Conservation (phyloP, 2,888 invertebrate species). For the Amphipoea lucens region DNA sequence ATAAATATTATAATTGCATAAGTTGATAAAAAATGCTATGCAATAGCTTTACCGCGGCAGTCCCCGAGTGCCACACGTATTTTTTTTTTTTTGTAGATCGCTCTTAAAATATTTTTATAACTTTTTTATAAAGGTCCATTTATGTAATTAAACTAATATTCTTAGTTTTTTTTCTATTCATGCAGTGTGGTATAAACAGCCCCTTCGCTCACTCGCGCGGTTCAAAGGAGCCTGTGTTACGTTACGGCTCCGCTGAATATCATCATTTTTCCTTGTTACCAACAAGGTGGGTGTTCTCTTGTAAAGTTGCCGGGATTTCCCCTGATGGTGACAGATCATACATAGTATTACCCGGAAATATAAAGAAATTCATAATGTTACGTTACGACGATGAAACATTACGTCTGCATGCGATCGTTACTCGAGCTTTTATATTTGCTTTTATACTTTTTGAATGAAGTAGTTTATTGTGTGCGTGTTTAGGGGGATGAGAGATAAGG, state of each 20-base stretch:
- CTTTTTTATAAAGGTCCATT: too few species aligned
- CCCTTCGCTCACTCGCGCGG: constrained; percentile 62
- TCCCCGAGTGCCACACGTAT: too few species aligned
- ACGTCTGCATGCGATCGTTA: constrained; percentile 55
- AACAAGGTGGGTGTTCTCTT: constrained; percentile 74
- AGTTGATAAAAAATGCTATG: too few species aligned
- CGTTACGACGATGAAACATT: constrained; percentile 51
- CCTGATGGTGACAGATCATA: constrained; percentile 81
- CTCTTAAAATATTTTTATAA: not conserved
- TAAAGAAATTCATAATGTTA: constrained; percentile 62
- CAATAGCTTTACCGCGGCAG: too few species aligned
- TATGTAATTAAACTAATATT: not conserved
- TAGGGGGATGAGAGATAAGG: constrained; percentile 38
- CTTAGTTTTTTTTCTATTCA: not conserved
- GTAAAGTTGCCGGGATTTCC: constrained; percentile 77
- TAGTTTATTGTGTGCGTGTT: constrained; percentile 62
- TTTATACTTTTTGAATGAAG: constrained; percentile 61
- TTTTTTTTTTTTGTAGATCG: too few species aligned
- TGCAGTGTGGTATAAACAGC: constrained; percentile 64
- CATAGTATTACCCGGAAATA: constrained; percentile 69
- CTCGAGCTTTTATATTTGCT: constrained; percentile 48
- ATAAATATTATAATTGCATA: too few species aligned
- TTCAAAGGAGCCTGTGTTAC: constrained; percentile 74
- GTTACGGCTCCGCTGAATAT: constrained; percentile 71
- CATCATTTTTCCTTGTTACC: constrained; percentile 79